Percentiles rank a stretch among this genome's conserved stretches.
Conservation (phyloP, 2,888 invertebrate species). For the Sabatieria punctata region DNA sequence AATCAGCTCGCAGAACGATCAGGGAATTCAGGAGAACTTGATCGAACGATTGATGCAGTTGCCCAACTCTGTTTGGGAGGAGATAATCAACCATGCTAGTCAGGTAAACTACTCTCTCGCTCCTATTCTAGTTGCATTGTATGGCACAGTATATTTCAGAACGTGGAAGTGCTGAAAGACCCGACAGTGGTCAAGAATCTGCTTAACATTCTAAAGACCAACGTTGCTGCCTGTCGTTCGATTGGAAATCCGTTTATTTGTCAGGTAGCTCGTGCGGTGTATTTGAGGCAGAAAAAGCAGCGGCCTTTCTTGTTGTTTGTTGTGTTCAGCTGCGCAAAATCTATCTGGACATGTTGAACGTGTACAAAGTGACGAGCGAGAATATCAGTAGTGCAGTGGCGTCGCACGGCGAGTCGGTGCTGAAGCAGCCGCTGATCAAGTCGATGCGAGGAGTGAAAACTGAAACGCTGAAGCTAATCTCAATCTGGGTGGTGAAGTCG, state of each 20-base stretch:
- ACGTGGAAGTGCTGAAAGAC: slow-evolving; percentile 87
- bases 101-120: slow-evolving; percentile 41
- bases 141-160: slow-evolving; percentile 36
- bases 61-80: slow-evolving; percentile 97
- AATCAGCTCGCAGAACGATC: slow-evolving; percentile 88
- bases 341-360: slow-evolving; percentile 95
- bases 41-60: slow-evolving; percentile 94
- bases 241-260: slow-evolving; percentile 87
- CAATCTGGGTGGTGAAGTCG: slow-evolving; percentile 84
- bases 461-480: slow-evolving; percentile 87
- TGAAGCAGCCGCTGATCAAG: slow-evolving; percentile 90
- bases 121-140: background rate
- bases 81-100: slow-evolving; percentile 86
- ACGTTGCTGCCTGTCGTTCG: slow-evolving; percentile 95
- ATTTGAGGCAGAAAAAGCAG: slow-evolving; percentile 1
- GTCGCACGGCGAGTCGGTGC: slow-evolving; percentile 83
- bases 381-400: slow-evolving; percentile 85
- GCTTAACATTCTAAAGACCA: slow-evolving; percentile 92
- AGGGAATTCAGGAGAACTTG: slow-evolving; percentile 70
- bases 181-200: slow-evolving; percentile 90
- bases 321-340: slow-evolving; percentile 67
- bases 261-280: slow-evolving; percentile 35
- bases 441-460: slow-evolving; percentile 97
- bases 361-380: slow-evolving; percentile 80
- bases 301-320: slow-evolving; percentile 8